phyloP scores from a whole-genome alignment of 2,888 invertebrate genomes.

The Leptarthrus brevirostris region DNA sequence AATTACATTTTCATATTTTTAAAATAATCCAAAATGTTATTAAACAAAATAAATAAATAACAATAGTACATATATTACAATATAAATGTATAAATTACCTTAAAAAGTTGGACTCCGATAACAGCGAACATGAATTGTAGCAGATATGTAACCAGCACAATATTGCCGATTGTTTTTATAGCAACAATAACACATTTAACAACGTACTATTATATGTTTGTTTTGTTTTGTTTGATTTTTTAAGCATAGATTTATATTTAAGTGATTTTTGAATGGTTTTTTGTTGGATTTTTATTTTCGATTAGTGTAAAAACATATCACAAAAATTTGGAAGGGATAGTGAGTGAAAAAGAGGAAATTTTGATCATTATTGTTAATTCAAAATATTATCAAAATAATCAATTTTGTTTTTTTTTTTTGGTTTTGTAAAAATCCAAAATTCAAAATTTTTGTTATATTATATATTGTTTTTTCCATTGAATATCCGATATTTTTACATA shows the following conservation, averaged over 20 bases:
- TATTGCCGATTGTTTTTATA: constrained; percentile 99
- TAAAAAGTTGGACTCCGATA: constrained; percentile 99
- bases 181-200: constrained; percentile 99
- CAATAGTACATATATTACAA: no score
- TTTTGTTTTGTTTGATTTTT: constrained; percentile 48
- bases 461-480: no score
- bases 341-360: neutral
- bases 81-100: constrained; percentile 71
- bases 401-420: neutral
- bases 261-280: constrained; percentile 16
- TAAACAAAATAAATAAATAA: no score
- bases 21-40: no score
- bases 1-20: no score
- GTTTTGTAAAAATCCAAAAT: no score
- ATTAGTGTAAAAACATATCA: no score
- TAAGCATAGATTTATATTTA: constrained; percentile 58
- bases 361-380: neutral
- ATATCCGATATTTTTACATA: no score
- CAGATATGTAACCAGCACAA: constrained; percentile 99
- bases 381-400: neutral
- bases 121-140: constrained; percentile 99
- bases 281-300: constrained; percentile 19
- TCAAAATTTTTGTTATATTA: neutral
- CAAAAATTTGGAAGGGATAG: neutral
- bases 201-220: constrained; percentile 82